phyloP scores from a whole-genome alignment of 2,113 vertebrate genomes.

The Lutjanus erythropterus region DNA sequence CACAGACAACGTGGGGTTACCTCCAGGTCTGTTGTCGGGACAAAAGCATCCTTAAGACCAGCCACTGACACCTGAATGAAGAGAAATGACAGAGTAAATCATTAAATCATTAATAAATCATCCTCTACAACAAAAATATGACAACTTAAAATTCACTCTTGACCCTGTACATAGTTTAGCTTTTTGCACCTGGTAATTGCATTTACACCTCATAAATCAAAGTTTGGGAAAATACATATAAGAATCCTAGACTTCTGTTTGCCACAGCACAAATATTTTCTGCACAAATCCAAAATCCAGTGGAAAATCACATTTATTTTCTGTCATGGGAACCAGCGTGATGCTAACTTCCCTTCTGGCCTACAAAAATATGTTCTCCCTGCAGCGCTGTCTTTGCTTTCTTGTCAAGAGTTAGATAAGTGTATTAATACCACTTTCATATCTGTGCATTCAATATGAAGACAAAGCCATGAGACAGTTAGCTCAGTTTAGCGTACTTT shows the following conservation, averaged over 20 bases:
- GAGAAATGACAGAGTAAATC: constrained; percentile 19
- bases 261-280: too few relatives aligned
- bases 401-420: background rate
- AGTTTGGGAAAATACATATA: too few relatives aligned
- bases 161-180: background rate
- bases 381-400: too few relatives aligned
- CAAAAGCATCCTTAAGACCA: constrained; percentile 72
- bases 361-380: too few relatives aligned
- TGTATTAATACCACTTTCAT: background rate
- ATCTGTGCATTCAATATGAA: background rate
- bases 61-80: constrained; percentile 46
- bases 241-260: too few relatives aligned
- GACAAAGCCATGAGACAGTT: background rate
- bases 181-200: too few relatives aligned
- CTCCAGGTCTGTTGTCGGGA: constrained; percentile 65
- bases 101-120: background rate
- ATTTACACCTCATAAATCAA: too few relatives aligned
- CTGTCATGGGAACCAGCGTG: too few relatives aligned
- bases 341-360: too few relatives aligned
- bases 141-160: background rate
- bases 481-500: too few relatives aligned
- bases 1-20: constrained; percentile 68
- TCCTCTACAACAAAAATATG: background rate
- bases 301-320: too few relatives aligned
- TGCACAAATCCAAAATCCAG: too few relatives aligned